Base-by-base conservation (phyloP, 2,113 vertebrate species). In the Vicugna pacos region DNA sequence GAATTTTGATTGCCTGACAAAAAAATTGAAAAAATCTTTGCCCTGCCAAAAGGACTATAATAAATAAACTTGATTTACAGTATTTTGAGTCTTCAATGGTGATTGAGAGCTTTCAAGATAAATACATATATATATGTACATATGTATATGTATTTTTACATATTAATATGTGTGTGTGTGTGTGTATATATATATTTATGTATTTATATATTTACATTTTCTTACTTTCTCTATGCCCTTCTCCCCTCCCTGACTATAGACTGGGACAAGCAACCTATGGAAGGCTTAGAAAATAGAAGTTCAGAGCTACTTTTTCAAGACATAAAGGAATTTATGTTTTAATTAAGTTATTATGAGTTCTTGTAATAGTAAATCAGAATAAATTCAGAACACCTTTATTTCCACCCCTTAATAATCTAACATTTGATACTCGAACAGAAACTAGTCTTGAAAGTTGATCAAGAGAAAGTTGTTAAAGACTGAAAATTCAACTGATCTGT, bases 1-100 rank as follows among this genome's bases (percentile, higher is more conserved):
- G 16, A 38, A 75, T 48, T 88, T 54, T 76, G 28, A 88, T 77
- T 93, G 17, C 26, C 42, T 84, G 54, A 77, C 38, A 67, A 12
- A 87, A 95, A 88, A 93, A 60, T 22, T 64, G 16, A 94, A 6
- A 89, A 81, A 81, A 83, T 93, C 28, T 83, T 89, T 91, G 70
- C 24, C 35, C 93, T 75, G 75, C 17, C 65, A 67, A 81, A 69
- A 76, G 5, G 42, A 20, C 15, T 42, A 30, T 87, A 94, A 65
- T 84, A 86, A 13, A 24, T 69, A 95, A 81, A 81, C 15, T 80
- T 76, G 20, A 91, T 89, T 85, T 91, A 70, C 2, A 52, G 1
- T 35, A 88, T 91, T 80, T 86, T 82, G 28, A 89, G 15, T 88
- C 17, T 65, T 32, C 10, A 56, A 69, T 67, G 13, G 10, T 94